Percentiles rank a stretch among this genome's conserved stretches.
Conservation (phyloP, 2,888 invertebrate species). For the Beris morrisii region DNA sequence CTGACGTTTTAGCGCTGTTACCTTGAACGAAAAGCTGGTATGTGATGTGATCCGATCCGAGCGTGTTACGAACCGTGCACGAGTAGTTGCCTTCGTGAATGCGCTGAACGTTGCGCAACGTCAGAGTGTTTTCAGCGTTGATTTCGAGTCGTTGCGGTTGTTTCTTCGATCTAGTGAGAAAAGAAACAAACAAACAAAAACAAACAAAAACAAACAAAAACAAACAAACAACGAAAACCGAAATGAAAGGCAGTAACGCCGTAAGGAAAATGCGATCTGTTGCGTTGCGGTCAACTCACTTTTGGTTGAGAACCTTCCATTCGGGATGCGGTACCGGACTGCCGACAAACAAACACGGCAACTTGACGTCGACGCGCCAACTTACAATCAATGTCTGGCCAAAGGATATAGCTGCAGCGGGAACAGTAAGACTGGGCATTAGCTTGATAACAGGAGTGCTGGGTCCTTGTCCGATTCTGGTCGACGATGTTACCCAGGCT, state of each 20-base stretch:
- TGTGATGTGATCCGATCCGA: slow-evolving; percentile 60
- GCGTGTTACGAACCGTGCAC: slow-evolving; percentile 59
- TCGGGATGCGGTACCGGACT: slow-evolving; percentile 58
- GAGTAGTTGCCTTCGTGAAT: slow-evolving; percentile 62
- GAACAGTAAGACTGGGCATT: slow-evolving; percentile 57
- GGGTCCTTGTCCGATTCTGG: slow-evolving; percentile 64
- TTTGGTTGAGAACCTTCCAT: slow-evolving; percentile 58
- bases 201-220: slow-evolving; percentile 30
- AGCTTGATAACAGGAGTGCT: slow-evolving; percentile 61
- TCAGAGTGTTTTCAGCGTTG: slow-evolving; percentile 58
- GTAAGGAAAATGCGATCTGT: neutral
- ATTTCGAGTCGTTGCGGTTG: slow-evolving; percentile 53
- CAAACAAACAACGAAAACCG: neutral
- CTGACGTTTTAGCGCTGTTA: slow-evolving; percentile 41
- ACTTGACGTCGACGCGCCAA: slow-evolving; percentile 60
- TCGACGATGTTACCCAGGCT: slow-evolving; percentile 65
- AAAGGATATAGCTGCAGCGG: slow-evolving; percentile 63
- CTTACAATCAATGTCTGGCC: slow-evolving; percentile 60
- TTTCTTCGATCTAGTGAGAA: slow-evolving; percentile 44
- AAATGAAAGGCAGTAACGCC: neutral
- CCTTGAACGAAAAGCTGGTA: slow-evolving; percentile 61
- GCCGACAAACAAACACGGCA: slow-evolving; percentile 61
- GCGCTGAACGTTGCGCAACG: slow-evolving; percentile 58
- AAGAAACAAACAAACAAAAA: slow-evolving; percentile 31
- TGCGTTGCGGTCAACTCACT: slow-evolving; percentile 44